phyloP scores from a whole-genome alignment of 1,140 invertebrate species.

The Drosophila ananassae region DNA sequence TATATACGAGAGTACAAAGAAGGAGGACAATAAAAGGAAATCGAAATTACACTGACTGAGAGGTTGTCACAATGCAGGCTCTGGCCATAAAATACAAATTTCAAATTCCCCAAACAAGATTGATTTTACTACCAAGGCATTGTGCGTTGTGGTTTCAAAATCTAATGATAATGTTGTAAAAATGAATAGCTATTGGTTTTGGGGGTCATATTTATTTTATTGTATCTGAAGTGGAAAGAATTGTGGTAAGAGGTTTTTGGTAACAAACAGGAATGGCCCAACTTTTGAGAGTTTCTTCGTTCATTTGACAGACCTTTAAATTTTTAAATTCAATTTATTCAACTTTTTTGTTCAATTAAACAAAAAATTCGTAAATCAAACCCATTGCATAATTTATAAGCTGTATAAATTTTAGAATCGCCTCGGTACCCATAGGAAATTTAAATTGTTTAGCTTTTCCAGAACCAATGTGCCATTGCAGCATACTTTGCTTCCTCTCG shows the following conservation, averaged over 20 bases:
- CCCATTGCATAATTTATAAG: neutral
- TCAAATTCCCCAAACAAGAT: conserved; percentile 18
- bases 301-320: neutral
- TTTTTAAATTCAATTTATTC: neutral
- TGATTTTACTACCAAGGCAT: conserved; percentile 22
- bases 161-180: conserved; percentile 14
- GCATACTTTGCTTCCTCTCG: conserved; percentile 13
- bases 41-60: conserved; percentile 49
- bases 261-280: neutral
- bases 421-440: conserved; percentile 3
- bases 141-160: conserved; percentile 25
- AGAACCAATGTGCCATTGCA: conserved; percentile 48
- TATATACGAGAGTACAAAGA: conserved; percentile 12
- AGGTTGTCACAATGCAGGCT: conserved; percentile 32
- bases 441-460: neutral
- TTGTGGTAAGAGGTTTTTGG: neutral
- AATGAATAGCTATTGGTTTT: neutral
- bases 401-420: conserved; percentile 10
- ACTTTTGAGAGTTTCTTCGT: neutral
- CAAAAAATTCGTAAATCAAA: neutral
- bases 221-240: neutral
- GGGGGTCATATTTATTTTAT: neutral
- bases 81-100: conserved; percentile 36
- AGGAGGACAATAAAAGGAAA: conserved; percentile 46
- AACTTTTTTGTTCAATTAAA: neutral